Base-by-base conservation (phyloP, 2,797 vertebrate genomes). In the Amphiprion clarkii region DNA sequence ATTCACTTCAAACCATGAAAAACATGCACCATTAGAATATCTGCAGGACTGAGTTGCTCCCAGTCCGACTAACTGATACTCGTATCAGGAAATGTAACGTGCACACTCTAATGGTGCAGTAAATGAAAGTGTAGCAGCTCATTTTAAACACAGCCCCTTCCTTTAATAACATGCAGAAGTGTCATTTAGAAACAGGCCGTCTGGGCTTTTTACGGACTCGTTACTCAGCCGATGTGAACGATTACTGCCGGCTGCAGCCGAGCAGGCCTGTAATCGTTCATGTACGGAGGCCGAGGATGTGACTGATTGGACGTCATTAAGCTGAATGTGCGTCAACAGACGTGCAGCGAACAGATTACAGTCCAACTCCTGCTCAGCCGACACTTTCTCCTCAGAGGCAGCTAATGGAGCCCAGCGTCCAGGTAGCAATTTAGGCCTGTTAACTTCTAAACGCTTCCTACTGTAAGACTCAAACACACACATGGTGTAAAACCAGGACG, bases 251-350 rank as follows among this genome's bases (percentile, higher is more conserved):
- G 0, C 70, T 70, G 69, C 52, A 75, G 76, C 75, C 59, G 3
- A 71, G 77, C 75, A 83, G 81, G 79, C 75, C 83, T 89, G 80
- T 90, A 87, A 90, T 88, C 48, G 74, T 70, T 83, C 7, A 14
- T 65, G 80, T 49, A 59, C 58, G 83, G 59, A 80, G 76, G 49
- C 78, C 0, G 49, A 71, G 80, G 82, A 81, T 71, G 82, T 78
- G 76, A 82, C 83, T 85, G 87, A 88, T 88, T 85, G 82, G 77
- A 79, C 39, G 84, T 84, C 81, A 78, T 92, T 90, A 87, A 87
- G 75, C 64, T n/a, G 6, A 74, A 79, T 23, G 73, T 90, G 76
- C 87, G 90, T 92, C 90, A 90, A 62, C 40, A 17, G 61, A 69
- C 64, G 2, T 65, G 72, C 8, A 83, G 69, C 16, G 1, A 72